These are phyloP conservation scores for Antennarius maculatus DNA, from an alignment of 2,797 vertebrate species.

Conservation along the genomic window DNA sequence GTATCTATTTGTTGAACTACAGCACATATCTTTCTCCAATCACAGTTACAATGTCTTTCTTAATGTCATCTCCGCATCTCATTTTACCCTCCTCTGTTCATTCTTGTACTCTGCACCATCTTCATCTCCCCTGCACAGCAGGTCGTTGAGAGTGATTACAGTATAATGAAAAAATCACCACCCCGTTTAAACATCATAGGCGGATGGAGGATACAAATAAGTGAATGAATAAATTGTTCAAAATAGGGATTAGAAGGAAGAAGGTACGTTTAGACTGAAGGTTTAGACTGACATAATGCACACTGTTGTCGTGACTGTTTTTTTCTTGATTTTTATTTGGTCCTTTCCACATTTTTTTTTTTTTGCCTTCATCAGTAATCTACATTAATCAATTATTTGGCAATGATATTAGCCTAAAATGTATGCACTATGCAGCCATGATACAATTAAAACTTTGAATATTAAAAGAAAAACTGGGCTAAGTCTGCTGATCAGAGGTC, in stretches of 20 bases:
- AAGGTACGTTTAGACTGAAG: neutral
- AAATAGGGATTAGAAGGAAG: constrained; percentile 1
- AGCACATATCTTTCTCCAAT: neutral
- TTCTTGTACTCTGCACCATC: neutral
- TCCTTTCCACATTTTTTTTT: too few species aligned
- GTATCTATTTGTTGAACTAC: constrained; percentile 1
- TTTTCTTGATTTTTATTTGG: too few species aligned
- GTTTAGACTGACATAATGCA: too few species aligned
- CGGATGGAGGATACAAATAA: constrained; percentile 17
- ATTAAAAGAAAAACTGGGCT: too few species aligned
- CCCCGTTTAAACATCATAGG: constrained; percentile 30
- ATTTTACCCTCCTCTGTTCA: neutral
- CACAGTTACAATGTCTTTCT: neutral
- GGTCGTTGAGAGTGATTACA: constrained; percentile 48
- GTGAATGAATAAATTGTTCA: neutral
- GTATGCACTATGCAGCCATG: neutral
- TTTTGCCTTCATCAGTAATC: neutral
- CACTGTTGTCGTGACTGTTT: neutral
- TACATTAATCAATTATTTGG: too few species aligned
- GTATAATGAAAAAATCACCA: constrained; percentile 41
- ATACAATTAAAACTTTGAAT: neutral
- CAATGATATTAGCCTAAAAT: neutral
- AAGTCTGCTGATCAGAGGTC: too few species aligned
- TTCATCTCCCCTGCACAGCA: constrained; percentile 19
- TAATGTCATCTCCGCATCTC: neutral